phyloP scores from a whole-genome alignment of 37 sponge, comb jelly and placozoan genomes.

The Oscarella lobularis region DNA sequence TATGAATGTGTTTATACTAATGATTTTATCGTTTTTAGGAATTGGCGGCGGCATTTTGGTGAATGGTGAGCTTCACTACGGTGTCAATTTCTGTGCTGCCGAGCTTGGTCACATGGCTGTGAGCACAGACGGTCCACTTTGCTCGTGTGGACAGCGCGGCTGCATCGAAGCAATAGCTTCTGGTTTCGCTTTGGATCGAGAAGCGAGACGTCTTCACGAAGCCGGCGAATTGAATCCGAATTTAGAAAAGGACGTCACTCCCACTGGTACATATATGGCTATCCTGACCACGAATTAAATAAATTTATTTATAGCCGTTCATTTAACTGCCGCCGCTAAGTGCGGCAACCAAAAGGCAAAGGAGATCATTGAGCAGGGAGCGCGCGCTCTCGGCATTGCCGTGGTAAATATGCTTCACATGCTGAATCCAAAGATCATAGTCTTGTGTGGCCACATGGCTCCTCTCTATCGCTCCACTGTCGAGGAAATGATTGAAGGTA shows the following conservation, averaged over 20 bases:
- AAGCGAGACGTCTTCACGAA: neutral
- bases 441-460: neutral
- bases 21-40: neutral
- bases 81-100: neutral
- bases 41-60: neutral
- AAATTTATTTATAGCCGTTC: neutral
- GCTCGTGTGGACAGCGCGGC: neutral
- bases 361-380: neutral
- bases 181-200: neutral
- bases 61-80: neutral
- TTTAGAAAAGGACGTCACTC: neutral
- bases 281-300: neutral
- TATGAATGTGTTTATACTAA: neutral
- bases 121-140: neutral
- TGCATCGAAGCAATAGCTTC: neutral
- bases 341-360: neutral
- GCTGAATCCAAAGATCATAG: neutral
- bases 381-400: neutral
- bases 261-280: neutral
- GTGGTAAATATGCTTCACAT: neutral
- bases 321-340: neutral
- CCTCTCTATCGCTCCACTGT: neutral
- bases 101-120: neutral
- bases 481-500: neutral
- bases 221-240: neutral